Evolutionary conservation across 2,797 vertebrate species (phyloP).

Genomic region (Picus viridis): DNA sequence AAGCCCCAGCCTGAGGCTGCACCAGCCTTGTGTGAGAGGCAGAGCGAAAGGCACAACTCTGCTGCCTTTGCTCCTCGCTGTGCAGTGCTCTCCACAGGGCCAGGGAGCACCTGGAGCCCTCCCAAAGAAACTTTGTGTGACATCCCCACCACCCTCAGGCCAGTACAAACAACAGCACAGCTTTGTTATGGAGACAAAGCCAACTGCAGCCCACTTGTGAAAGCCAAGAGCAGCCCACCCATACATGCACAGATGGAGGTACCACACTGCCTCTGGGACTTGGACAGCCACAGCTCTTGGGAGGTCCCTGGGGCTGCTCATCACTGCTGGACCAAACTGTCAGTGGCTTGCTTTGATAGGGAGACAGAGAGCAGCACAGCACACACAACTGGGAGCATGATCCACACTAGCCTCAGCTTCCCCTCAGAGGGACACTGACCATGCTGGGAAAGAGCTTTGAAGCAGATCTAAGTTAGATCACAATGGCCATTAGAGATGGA

Average conservation of each 20-base stretch:
- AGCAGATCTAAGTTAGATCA: not conserved
- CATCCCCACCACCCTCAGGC: not conserved
- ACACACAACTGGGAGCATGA: not conserved
- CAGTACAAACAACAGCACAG: constrained; percentile 6
- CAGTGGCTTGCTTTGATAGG: not conserved
- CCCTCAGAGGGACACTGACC: not conserved
- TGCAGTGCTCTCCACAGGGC: not conserved
- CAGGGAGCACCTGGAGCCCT: not conserved
- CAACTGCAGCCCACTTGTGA: not conserved
- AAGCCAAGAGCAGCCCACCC: not conserved
- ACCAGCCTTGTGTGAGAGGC: not conserved
- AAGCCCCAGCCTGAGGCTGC: not conserved
- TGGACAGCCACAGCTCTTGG: not conserved
- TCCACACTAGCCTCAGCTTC: not conserved
- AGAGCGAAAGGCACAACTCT: not conserved
- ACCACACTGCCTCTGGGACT: not conserved
- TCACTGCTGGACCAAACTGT: not conserved
- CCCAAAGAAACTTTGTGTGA: not conserved
- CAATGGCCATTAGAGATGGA: not conserved
- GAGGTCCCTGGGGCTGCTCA: not conserved
- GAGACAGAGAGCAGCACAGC: not conserved
- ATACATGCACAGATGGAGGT: accelerated
- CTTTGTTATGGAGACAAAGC: not conserved
- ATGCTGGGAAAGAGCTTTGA: not conserved
- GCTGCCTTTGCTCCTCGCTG: not conserved